phyloP scores from a whole-genome alignment of 2,797 vertebrate genomes.

The Etheostoma nigrum region DNA sequence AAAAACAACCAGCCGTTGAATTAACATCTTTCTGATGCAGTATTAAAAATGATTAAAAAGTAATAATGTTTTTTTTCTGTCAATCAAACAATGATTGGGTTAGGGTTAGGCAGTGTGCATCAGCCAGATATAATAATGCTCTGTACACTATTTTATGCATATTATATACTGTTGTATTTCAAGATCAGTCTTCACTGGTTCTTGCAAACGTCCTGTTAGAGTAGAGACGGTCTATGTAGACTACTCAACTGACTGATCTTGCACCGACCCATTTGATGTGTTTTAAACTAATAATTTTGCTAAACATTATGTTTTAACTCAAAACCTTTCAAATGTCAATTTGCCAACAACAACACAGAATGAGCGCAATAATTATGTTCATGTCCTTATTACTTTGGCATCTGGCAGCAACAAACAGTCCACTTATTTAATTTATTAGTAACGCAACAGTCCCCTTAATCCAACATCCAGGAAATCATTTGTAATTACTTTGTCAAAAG shows the following conservation, averaged over 20 bases:
- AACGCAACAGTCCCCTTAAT: slow-evolving; percentile 9
- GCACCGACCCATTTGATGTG: background rate
- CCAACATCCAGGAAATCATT: background rate
- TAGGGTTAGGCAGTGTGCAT: background rate
- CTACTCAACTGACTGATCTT: background rate
- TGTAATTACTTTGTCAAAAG: slow-evolving; percentile 18
- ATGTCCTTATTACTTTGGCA: background rate
- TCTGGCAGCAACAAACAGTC: slow-evolving; percentile 7
- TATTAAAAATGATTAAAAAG: background rate
- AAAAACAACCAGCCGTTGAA: background rate
- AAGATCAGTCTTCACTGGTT: too few species aligned
- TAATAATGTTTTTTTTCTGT: background rate
- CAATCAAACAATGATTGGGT: background rate
- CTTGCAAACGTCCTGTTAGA: background rate
- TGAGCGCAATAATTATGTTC: background rate
- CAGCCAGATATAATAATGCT: background rate
- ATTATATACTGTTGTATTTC: too few species aligned
- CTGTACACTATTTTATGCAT: background rate
- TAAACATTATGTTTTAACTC: too few species aligned
- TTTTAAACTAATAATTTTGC: background rate
- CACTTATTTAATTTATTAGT: background rate
- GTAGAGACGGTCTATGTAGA: background rate
- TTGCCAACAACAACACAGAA: background rate
- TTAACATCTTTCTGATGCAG: background rate
- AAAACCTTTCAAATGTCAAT: background rate